A percentile compares a stretch with the other conserved stretches of the same genome.
phyloP scores from a whole-genome alignment of 2,113 vertebrate species.

The Ptyas mucosa region DNA sequence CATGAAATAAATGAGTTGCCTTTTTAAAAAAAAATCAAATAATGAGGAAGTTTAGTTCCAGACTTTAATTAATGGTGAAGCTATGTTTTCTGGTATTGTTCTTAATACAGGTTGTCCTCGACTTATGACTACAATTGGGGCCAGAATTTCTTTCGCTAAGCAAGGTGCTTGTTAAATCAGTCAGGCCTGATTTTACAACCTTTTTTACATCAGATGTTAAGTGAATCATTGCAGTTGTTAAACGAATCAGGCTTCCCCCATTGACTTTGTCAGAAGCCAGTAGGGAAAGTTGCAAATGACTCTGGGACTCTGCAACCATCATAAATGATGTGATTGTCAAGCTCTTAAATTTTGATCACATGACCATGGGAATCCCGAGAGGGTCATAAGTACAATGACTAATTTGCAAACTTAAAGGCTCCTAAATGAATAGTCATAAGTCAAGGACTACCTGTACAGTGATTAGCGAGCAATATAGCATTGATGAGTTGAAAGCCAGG shows the following conservation, averaged over 20 bases:
- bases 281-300: background rate
- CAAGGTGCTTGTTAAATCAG: background rate
- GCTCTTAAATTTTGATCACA: background rate
- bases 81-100: background rate
- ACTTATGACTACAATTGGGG: background rate
- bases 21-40: background rate
- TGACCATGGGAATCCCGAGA: background rate
- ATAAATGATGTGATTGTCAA: background rate
- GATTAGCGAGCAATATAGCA: background rate
- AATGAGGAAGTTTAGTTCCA: background rate
- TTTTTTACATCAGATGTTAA: background rate
- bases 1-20: background rate
- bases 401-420: background rate
- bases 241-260: background rate
- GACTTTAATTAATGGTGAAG: background rate
- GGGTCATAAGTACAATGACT: background rate
- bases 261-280: background rate
- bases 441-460: background rate
- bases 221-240: background rate
- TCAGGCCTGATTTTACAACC: background rate
- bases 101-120: background rate
- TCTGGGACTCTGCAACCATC: background rate
- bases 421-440: background rate
- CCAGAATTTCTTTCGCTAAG: background rate
- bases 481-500: background rate